phyloP scores from a whole-genome alignment of 2,113 vertebrate genomes.

The rabbit (Oryctolagus cuniculus) region mOryCun1.1 NC_091433.1:194146501-194147000 shows the following conservation, averaged over 20 bases:
- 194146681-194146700: neutral
- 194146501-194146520: accelerated
- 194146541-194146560: accelerated
- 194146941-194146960: neutral
- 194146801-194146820: neutral
- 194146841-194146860: neutral
- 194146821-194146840: neutral
- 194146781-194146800: neutral
- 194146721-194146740: neutral
- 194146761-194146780: neutral
- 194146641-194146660: neutral
- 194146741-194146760: neutral
- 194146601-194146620: neutral
- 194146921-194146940: neutral
- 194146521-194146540: accelerated
- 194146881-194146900: no score
- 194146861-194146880: neutral
- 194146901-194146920: neutral
- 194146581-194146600: neutral
- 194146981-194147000: neutral
- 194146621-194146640: neutral
- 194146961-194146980: accelerated
- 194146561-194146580: no score
- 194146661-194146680: neutral
- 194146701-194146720: neutral